These are phyloP conservation scores for Dynastes tityus DNA, from an alignment of 2,888 invertebrate species.

Conservation along the genomic window DNA sequence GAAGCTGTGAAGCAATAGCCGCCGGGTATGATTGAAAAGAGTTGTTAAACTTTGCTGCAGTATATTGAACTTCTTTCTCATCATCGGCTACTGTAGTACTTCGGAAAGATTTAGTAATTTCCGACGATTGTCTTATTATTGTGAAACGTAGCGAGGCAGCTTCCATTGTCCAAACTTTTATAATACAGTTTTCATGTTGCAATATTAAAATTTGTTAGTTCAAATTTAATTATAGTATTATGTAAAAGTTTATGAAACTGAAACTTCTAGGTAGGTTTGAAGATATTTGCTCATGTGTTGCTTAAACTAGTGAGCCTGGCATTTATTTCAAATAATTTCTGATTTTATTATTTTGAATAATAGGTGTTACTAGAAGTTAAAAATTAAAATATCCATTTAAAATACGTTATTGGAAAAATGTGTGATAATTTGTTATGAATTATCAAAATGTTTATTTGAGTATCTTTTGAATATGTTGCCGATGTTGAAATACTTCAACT, in stretches of 20 bases:
- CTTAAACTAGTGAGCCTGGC: not conserved
- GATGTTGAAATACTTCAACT: too few relatives aligned
- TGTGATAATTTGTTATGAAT: too few relatives aligned
- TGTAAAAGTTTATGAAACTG: not conserved
- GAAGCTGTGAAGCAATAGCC: conserved; percentile 26
- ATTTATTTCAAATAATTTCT: too few relatives aligned
- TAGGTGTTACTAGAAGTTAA: too few relatives aligned
- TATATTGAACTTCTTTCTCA: conserved; percentile 19
- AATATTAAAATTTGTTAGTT: not conserved
- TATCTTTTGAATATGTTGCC: too few relatives aligned
- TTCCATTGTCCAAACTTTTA: not conserved
- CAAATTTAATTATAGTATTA: not conserved
- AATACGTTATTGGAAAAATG: too few relatives aligned
- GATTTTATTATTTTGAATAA: too few relatives aligned
- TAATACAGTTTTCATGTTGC: not conserved
- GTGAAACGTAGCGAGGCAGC: not conserved
- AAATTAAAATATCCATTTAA: too few relatives aligned
- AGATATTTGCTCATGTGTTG: not conserved
- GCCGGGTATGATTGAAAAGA: conserved; percentile 31
- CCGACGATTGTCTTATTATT: conserved; percentile 11
- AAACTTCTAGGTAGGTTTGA: not conserved
- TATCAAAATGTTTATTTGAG: too few relatives aligned
- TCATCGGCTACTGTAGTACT: conserved; percentile 15
- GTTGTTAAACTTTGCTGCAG: conserved; percentile 28
- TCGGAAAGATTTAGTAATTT: conserved; percentile 12